Evolutionary conservation across 2,888 invertebrate species (phyloP), one percentile per base, ranked within the genome.

Genomic region (Disparrhopalites patrizii): DNA sequence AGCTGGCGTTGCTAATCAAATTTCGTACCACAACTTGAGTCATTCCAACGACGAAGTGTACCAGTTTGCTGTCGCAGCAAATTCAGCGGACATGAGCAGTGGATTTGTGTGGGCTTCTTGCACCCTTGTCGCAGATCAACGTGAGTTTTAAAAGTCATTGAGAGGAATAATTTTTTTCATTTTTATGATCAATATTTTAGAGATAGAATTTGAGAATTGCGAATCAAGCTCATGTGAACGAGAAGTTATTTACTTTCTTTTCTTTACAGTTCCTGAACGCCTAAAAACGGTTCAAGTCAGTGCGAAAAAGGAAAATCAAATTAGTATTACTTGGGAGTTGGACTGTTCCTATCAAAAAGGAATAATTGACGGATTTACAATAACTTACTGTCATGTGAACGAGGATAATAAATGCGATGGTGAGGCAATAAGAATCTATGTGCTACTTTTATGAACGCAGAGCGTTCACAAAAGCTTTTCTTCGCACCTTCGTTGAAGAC

Each of bases 21-120:
- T 58, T 15, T 27, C 43, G 27, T 73, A 68, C 43, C 36, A 60
- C 20, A 56, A 63, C 27, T 64, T 68, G 64, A 25, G 61, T n/a
- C 64, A 63, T 40, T 62, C 65, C 25, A 51, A 54, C 70, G 83
- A 85, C 61, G 81, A 80, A 67, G 79, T 79, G 64, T 88, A 85
- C 77, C 90, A 85, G 76, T 90, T 92, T 81, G 92, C 91, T 1
- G 89, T 93, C 68, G 86, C 92, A 4, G 89, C 89, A 0, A 91
- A 92, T 76, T 85, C 85, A 47, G 79, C 81, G 0, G 78, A 78
- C 3, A 83, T 82, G 68, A 91, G 90, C 72, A 91, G 91, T 77
- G 92, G 92, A 1, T 90, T 93, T 87, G 83, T 86, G 13, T 92
- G 92, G 92, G 87, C 90, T 10, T 84, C 85, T 36, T 93, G 93